Evolutionary conservation across 2,113 vertebrate species (phyloP), one percentile per base, ranked within the genome.

Genomic region (Numida meleagris): DNA sequence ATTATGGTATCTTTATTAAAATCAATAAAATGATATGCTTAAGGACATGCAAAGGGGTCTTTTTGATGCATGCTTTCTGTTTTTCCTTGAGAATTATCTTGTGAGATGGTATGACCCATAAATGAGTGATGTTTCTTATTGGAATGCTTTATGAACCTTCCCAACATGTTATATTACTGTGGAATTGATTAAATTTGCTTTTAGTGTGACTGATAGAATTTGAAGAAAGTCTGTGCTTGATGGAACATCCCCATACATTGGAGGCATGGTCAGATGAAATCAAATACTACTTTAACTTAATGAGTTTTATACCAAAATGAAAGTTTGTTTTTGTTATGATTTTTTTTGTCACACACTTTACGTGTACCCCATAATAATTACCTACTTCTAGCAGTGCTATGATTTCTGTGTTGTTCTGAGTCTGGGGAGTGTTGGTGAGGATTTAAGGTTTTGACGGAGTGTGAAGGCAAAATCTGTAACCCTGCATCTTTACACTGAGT

Each of bases 1-100:
- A 78, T 74, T 40, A 57, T 59, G 10, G 0, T 75, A 36, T 92
- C 73, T 62, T 78, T 84, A 89, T 87, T 94, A 92, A 94, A 90
- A 45, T 73, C 8, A 10, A 91, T 87, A 34, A 78, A 85, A 61
- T 87, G 0, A 34, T 51, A 72, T 11, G 7, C 18, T 89, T 84
- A 40, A 63, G 14, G 20, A 73, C 53, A 63, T 87, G 78, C 14
- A 29, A 68, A 48, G 42, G 75, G 40, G 82, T 40, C 17, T 82
- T 93, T 83, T 81, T 93, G 43, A 34, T 94, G 79, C 57, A 24
- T 67, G 79, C 21, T 66, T 5, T 77, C 34, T 53, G 20, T 3
- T 94, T 67, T 91, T 93, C 43, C 14, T 51, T 89, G 67, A 65
- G 27, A 13, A 15, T 42, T 75, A 29, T 61, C 40, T 91, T 83